phyloP scores from a whole-genome alignment of 2,888 invertebrate genomes.

The Napeogenes sylphis region DNA sequence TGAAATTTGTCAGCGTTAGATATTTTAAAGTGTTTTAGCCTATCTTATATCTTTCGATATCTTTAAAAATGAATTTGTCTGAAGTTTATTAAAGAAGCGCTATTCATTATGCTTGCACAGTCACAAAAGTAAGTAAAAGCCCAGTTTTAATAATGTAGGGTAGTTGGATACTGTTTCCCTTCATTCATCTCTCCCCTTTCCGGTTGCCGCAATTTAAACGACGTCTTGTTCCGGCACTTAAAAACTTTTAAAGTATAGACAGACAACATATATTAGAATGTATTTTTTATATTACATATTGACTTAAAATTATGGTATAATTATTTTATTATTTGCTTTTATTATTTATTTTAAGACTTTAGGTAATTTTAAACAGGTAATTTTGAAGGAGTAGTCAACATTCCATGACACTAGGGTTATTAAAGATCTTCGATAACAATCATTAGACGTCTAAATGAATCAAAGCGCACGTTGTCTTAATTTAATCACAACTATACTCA shows the following conservation, averaged over 20 bases:
- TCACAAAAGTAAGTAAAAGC: conserved; percentile 64
- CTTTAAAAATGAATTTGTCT: conserved; percentile 48
- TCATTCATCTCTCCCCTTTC: conserved; percentile 75
- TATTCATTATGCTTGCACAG: conserved; percentile 63
- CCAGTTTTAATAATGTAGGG: conserved; percentile 76
- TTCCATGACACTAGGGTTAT: no score
- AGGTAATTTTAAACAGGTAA: no score
- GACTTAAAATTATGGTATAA: background rate
- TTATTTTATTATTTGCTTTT: no score
- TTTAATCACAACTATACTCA: conserved; percentile 63
- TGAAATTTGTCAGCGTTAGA: background rate
- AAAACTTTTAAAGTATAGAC: conserved; percentile 72
- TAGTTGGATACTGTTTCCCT: conserved; percentile 71
- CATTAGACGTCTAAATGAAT: conserved; percentile 63
- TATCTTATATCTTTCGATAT: conserved; percentile 10
- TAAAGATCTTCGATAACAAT: conserved; percentile 28
- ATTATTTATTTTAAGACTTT: background rate
- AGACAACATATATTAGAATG: conserved; percentile 60
- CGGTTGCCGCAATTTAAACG: conserved; percentile 75
- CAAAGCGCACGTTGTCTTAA: no score
- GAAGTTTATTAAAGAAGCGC: conserved; percentile 60
- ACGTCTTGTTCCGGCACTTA: conserved; percentile 74
- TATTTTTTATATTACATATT: conserved; percentile 1
- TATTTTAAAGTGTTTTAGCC: background rate
- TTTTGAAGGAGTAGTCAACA: no score